These are phyloP conservation scores for Galago senegalensis DNA, from an alignment of 2,797 vertebrate genomes.

Conservation along the genomic window DNA sequence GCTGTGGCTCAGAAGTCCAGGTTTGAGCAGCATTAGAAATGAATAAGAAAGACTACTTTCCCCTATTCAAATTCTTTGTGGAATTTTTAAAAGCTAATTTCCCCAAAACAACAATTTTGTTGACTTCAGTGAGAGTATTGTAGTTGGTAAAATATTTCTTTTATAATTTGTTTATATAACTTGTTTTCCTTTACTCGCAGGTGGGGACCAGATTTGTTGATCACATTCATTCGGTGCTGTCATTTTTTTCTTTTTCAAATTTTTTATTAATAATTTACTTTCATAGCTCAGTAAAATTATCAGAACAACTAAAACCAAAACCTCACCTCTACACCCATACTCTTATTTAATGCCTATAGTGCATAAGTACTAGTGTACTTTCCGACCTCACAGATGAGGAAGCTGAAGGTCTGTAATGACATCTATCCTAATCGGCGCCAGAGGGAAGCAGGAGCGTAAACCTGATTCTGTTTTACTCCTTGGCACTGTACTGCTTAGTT, in stretches of 20 bases:
- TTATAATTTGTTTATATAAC: neutral
- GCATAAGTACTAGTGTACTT: neutral
- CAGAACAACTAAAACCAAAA: slow-evolving; percentile 78
- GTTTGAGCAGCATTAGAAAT: neutral
- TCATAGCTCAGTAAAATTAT: slow-evolving; percentile 79
- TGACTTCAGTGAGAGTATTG: neutral
- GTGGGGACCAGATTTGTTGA: neutral
- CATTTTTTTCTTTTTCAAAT: neutral
- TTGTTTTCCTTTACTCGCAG: neutral
- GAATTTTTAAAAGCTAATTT: neutral
- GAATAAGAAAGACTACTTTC: neutral
- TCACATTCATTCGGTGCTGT: neutral
- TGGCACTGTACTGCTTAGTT: neutral
- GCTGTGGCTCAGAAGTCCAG: neutral
- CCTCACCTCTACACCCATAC: slow-evolving; percentile 44
- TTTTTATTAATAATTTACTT: slow-evolving; percentile 85
- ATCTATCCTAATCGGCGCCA: neutral
- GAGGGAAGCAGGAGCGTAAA: neutral
- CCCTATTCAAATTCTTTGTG: slow-evolving; percentile 16
- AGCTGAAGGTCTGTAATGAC: neutral
- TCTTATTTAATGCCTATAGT: neutral
- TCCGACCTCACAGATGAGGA: neutral
- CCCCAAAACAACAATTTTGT: neutral
- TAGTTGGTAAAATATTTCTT: neutral
- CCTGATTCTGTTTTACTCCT: neutral